These are phyloP conservation scores for Phortica magna DNA, from an alignment of 2,888 invertebrate species.

Conservation along the genomic window DNA sequence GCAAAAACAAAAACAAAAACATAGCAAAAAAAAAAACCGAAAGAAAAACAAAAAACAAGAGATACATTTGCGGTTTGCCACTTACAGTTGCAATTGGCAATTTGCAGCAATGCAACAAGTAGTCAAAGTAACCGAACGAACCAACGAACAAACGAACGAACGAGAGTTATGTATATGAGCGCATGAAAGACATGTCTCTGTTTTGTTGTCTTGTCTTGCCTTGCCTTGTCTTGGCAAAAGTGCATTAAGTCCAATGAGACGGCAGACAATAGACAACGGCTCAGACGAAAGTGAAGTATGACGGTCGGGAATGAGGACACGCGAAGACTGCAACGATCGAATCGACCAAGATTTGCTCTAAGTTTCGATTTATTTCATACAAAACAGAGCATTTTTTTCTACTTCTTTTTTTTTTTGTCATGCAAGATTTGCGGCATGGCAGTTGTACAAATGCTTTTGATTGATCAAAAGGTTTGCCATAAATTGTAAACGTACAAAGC, in stretches of 20 bases:
- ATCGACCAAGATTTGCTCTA: not conserved
- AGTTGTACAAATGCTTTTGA: not conserved
- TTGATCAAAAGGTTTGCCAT: not conserved
- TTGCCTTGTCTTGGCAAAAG: slow-evolving; percentile 9
- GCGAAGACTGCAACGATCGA: not conserved
- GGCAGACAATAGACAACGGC: not conserved
- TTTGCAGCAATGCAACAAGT: not conserved
- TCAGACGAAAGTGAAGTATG: not conserved
- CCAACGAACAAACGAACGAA: not conserved
- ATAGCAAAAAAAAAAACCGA: not conserved
- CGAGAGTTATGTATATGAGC: not conserved
- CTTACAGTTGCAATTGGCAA: not conserved
- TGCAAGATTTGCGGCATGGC: not conserved
- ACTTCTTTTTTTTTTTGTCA: not conserved
- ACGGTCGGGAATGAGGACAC: not conserved
- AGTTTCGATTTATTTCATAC: not conserved
- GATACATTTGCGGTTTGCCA: not conserved
- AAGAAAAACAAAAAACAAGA: not conserved
- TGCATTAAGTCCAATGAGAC: slow-evolving; percentile 9
- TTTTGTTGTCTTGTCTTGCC: no score
- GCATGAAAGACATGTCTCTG: slow-evolving; percentile 13
- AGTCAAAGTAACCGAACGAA: not conserved
- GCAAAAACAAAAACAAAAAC: not conserved
- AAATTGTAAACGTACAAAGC: not conserved
- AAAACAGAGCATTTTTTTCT: not conserved